Evolutionary conservation across 2,797 vertebrate species (phyloP).

Genomic region (Apodemus agrarius): DNA sequence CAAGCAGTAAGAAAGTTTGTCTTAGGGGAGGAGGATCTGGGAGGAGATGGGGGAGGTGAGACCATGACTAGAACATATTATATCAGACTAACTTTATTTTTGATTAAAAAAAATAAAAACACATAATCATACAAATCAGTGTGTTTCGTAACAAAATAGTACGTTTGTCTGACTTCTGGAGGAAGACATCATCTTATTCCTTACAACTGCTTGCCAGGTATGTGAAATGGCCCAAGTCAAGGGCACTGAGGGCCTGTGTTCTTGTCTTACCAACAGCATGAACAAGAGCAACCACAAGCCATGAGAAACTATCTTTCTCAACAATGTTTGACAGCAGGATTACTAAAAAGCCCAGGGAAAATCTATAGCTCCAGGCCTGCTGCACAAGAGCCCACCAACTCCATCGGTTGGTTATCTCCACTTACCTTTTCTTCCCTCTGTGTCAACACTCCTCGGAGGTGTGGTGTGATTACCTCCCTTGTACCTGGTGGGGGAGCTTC

Average conservation of each 20-base stretch:
- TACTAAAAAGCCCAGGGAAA: neutral
- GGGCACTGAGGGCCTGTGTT: no score
- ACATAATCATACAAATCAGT: neutral
- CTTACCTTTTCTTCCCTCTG: neutral
- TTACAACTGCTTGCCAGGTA: neutral
- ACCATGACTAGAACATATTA: neutral
- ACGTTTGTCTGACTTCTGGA: neutral
- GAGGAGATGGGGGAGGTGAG: neutral
- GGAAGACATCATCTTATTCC: neutral
- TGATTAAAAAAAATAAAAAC: neutral
- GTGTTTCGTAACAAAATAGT: neutral
- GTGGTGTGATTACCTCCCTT: neutral
- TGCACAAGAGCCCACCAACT: neutral
- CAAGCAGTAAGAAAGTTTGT: neutral
- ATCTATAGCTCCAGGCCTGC: neutral
- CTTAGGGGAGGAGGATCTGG: neutral
- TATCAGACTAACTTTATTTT: neutral
- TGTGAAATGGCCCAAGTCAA: neutral
- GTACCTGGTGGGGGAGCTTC: neutral
- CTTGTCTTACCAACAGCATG: neutral
- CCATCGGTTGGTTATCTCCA: neutral
- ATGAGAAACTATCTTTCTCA: neutral
- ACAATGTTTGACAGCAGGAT: neutral
- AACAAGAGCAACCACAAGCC: neutral
- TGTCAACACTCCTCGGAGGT: neutral